A percentile compares a stretch with the other conserved stretches of the same genome.
These are phyloP conservation scores for Perca fluviatilis DNA, from an alignment of 2,113 vertebrate species.

Conservation along the genomic window DNA sequence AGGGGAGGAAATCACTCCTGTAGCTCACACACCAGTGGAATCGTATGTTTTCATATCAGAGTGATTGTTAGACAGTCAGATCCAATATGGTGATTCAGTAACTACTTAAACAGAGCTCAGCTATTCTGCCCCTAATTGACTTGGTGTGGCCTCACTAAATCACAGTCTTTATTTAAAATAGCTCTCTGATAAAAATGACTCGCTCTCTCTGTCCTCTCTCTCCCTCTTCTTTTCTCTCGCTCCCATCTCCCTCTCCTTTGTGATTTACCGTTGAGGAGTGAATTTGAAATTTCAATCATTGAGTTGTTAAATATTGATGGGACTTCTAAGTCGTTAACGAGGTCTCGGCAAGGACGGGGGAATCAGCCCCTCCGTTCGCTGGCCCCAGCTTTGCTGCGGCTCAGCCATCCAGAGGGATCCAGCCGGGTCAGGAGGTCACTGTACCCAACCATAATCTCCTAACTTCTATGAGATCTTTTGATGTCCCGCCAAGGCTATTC, in stretches of 20 bases:
- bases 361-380: conserved; percentile 44
- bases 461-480: conserved; percentile 82
- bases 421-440: conserved; percentile 81
- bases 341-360: conserved; percentile 76
- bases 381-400: conserved; percentile 39
- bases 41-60: conserved; percentile 72
- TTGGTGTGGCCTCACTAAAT: conserved; percentile 76
- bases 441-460: conserved; percentile 77
- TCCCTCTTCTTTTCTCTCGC: conserved; percentile 6
- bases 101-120: conserved; percentile 63
- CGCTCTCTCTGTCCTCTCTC: conserved; percentile 2
- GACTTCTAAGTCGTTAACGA: conserved; percentile 78
- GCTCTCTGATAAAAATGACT: conserved; percentile 64
- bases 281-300: conserved; percentile 85
- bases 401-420: conserved; percentile 75
- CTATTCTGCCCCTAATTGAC: conserved; percentile 80
- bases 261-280: conserved; percentile 79
- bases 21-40: conserved; percentile 30
- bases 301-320: conserved; percentile 85
- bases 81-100: conserved; percentile 76
- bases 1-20: conserved; percentile 54
- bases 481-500: conserved; percentile 71
- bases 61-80: conserved; percentile 69
- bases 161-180: conserved; percentile 77
- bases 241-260: conserved; percentile 68